Percentiles rank a stretch among this genome's conserved stretches.
Evolutionary conservation across 2,113 vertebrate species (phyloP).

Genomic region (Petroica traversi): DNA sequence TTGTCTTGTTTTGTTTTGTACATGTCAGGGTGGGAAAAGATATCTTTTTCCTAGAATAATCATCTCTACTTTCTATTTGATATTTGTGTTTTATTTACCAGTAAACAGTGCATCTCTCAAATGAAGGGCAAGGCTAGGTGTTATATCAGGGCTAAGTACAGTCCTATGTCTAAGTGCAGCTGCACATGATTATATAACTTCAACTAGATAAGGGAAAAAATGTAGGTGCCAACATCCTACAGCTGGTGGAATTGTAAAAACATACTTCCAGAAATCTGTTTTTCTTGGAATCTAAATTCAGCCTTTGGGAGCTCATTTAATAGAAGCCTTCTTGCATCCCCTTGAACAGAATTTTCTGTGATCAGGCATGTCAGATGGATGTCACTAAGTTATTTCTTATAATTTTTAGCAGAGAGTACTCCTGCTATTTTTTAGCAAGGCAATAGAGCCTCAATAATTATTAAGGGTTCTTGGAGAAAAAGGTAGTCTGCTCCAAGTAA

Average conservation of each 20-base stretch:
- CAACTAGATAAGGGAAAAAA: neutral
- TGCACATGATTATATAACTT: neutral
- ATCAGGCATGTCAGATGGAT: neutral
- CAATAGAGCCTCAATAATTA: neutral
- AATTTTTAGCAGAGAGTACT: neutral
- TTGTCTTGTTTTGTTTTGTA: neutral
- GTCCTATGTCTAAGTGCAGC: neutral
- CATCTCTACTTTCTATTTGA: neutral
- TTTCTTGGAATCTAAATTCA: neutral
- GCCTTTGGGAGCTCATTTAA: neutral
- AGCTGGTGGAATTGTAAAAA: neutral
- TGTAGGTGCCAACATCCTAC: neutral
- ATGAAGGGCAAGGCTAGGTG: neutral
- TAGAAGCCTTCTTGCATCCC: neutral
- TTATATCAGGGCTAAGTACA: neutral
- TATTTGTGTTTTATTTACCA: neutral
- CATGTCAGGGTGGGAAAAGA: neutral
- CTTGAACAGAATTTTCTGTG: neutral
- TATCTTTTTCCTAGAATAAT: neutral
- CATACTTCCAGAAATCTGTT: neutral
- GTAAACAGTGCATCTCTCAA: neutral
- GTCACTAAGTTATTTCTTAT: neutral
- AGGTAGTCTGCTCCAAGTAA: neutral
- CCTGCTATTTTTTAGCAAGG: neutral
- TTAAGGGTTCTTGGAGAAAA: neutral